Evolutionary conservation across 2,888 invertebrate genomes (phyloP), one percentile per base, ranked within the genome.

Genomic region (Lepidochrysops patricia): DNA sequence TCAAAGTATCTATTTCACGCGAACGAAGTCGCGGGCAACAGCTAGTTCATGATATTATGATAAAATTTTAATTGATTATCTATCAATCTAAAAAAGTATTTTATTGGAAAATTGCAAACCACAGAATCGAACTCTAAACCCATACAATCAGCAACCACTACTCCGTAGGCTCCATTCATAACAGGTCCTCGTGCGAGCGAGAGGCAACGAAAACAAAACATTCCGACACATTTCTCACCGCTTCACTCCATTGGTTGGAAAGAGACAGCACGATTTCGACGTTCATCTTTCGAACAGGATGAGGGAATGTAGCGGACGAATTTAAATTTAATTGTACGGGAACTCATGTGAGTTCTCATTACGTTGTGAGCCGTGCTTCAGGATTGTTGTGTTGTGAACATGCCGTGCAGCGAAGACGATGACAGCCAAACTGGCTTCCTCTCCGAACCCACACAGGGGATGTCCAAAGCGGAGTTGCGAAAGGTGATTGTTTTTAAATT

Each of bases 391-490:
- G 66, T 63, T 23, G 54, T 73, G 35, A 64, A 69, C 72, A 92
- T 92, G 92, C 91, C 91, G 70, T 91, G 90, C 70, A 92, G 91
- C 80, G 92, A 92, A 66, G 92, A 92, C 74, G 92, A 89, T 68
- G 91, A 92, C 63, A 88, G 89, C 50, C 88, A 87, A 64, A 81
- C 79, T 52, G 88, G 86, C 63, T 89, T 84, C 64, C 71, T 75
- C 26, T 83, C 86, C 35, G 92, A 93, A 64, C 74, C 90, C n/a
- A 79, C 80, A 49, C 82, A 90, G 4, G 91, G 91, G 61, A 86
- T 93, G 90, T 92, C 93, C 0, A 94, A 94, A 73, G 94, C 94
- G 0, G 93, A 94, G 73, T 81, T 93, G 61, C 85, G 94, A 78
- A 92, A 93, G 91, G 93, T 93, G 82, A 84, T 56, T 70, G 57